phyloP scores from a whole-genome alignment of 1,140 invertebrate species.

The Cotesia chilonis region DNA sequence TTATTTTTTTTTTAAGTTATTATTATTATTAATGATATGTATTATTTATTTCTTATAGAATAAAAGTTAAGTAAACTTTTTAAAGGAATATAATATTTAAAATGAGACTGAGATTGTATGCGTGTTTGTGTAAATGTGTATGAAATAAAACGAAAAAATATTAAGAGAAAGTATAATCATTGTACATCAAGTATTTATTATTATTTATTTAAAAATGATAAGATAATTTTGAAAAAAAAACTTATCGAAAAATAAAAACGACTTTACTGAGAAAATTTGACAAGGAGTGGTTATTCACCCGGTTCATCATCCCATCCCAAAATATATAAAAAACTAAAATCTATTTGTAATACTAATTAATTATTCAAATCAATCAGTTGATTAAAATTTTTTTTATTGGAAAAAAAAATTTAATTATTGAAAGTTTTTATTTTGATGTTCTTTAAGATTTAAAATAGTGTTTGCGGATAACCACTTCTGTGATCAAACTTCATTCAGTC shows the following conservation, averaged over 20 bases:
- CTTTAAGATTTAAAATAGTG: neutral
- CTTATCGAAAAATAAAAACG: conserved; percentile 56
- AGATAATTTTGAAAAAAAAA: conserved; percentile 28
- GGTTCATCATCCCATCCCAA: conserved; percentile 52
- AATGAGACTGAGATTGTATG: conserved; percentile 23
- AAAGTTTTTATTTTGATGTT: neutral
- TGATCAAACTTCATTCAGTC: conserved; percentile 53
- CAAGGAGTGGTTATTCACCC: conserved; percentile 62
- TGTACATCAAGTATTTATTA: conserved; percentile 27
- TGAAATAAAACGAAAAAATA: conserved; percentile 20
- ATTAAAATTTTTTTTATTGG: neutral
- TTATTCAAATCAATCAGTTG: neutral
- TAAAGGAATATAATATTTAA: conserved; percentile 14
- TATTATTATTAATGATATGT: conserved; percentile 18
- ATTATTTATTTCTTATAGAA: conserved; percentile 15
- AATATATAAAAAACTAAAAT: neutral
- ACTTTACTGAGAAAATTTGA: conserved; percentile 60
- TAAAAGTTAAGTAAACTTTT: conserved; percentile 11
- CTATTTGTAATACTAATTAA: neutral
- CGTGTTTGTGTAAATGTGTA: conserved; percentile 12
- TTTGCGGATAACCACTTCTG: conserved; percentile 57
- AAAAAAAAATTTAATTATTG: neutral
- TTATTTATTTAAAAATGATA: conserved; percentile 4
- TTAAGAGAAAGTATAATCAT: conserved; percentile 19
- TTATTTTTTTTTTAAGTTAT: conserved; percentile 22